Evolutionary conservation across 2,888 invertebrate species (phyloP), one percentile per base, ranked within the genome.

Genomic region (Cynaeus angustus): DNA sequence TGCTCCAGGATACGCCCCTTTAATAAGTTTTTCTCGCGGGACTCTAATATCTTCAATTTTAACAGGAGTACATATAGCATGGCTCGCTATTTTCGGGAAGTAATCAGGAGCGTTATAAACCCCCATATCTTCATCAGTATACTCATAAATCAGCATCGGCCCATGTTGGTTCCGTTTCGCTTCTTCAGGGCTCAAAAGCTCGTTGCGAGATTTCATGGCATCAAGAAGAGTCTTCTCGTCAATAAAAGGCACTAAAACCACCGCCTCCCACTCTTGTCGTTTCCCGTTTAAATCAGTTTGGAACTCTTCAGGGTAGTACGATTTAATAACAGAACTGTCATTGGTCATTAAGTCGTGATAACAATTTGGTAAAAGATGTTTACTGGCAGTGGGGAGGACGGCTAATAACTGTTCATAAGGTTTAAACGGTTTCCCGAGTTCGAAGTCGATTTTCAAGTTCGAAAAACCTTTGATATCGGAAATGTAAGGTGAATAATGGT

Each of bases 221-320:
- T 88, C 86, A 14, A 95, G 81, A n/a, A 96, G 86, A 46, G 48
- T 43, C 26, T 53, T 61, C 86, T 97, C 96, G 77, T 97, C 92
- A 78, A 98, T 97, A 78, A 98, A 97, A 0, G 97, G 97, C 81
- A 98, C 94, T 0, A 97, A 87, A 0, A 97, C 95, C 0, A 98
- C 93, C 0, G 97, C 97, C 83, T 98, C 98, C 98, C 99, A 99
- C 74, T 97, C 97, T 80, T 97, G 94, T 78, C 90, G 90, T 84
- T 99, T 99, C 4, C 98, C 98, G 86, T 99, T 99, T 65, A 98
- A 88, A 87, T 99, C 99, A 0, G 96, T 96, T 79, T 93, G 90
- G 83, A 99, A 99, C 75, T 97, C 89, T 56, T 87, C 83, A 0
- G 99, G 99, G 85, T 98, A 99, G 84, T 95, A 99, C 76, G 95